Percentiles rank a stretch among this genome's conserved stretches.
Evolutionary conservation across 2,888 invertebrate species (phyloP).

Genomic region (Emmelina monodactyla): DNA sequence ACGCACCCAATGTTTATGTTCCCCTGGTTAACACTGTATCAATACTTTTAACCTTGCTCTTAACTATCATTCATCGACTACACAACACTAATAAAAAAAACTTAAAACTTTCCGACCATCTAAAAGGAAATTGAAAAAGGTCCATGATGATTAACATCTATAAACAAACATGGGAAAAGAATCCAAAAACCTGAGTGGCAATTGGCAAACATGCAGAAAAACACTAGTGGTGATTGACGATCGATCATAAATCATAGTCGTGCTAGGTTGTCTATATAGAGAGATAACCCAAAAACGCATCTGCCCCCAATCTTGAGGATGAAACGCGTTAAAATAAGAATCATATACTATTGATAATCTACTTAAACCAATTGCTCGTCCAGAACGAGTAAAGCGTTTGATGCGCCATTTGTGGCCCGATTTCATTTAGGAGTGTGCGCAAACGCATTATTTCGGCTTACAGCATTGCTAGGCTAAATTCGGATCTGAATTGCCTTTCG

Average conservation of each 20-base stretch:
- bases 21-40: slow-evolving; percentile 15
- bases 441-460: slow-evolving; percentile 25
- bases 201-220: no score
- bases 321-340: neutral
- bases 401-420: neutral
- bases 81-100: neutral
- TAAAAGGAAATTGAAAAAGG: neutral
- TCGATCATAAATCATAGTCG: neutral
- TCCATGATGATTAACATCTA: no score
- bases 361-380: neutral
- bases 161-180: no score
- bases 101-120: neutral
- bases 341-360: neutral
- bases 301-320: neutral
- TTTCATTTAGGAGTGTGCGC: neutral
- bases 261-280: neutral
- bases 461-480: slow-evolving; percentile 41
- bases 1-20: slow-evolving; percentile 22
- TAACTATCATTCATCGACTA: slow-evolving; percentile 8
- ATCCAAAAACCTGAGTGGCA: no score
- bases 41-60: slow-evolving; percentile 15
- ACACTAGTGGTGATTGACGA: no score
- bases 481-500: slow-evolving; percentile 50
- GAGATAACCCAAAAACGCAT: neutral
- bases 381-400: neutral